phyloP scores from a whole-genome alignment of 2,888 invertebrate species.

The Noctuana brunneofusca region DNA sequence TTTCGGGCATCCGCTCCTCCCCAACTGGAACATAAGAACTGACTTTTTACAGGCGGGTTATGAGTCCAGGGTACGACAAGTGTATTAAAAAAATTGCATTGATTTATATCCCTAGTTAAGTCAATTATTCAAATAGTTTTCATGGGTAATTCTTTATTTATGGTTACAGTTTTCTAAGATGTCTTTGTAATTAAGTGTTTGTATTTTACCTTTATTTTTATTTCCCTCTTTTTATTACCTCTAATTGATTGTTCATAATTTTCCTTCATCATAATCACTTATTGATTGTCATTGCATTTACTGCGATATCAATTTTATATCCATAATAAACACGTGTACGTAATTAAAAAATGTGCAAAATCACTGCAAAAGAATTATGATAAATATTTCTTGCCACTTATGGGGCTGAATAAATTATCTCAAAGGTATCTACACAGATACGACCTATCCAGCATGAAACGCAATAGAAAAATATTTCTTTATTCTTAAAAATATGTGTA shows the following conservation, averaged over 20 bases:
- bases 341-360: background rate
- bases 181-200: background rate
- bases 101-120: too few relatives aligned
- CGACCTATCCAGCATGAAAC: background rate
- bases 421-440: background rate
- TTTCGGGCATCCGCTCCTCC: too few relatives aligned
- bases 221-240: conserved; percentile 15
- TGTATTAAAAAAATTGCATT: too few relatives aligned
- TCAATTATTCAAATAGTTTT: too few relatives aligned
- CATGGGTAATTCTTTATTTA: too few relatives aligned
- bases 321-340: conserved; percentile 9
- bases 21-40: too few relatives aligned
- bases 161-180: too few relatives aligned
- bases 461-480: background rate
- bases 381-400: background rate
- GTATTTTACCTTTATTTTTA: conserved; percentile 1
- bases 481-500: too few relatives aligned
- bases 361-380: background rate
- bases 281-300: background rate
- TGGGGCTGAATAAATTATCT: background rate
- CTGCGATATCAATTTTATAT: conserved; percentile 8
- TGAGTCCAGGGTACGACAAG: background rate
- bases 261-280: conserved; percentile 16
- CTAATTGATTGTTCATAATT: conserved; percentile 23
- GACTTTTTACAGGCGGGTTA: background rate